Evolutionary conservation across 2,888 invertebrate genomes (phyloP).

Genomic region (Beris chalybata): DNA sequence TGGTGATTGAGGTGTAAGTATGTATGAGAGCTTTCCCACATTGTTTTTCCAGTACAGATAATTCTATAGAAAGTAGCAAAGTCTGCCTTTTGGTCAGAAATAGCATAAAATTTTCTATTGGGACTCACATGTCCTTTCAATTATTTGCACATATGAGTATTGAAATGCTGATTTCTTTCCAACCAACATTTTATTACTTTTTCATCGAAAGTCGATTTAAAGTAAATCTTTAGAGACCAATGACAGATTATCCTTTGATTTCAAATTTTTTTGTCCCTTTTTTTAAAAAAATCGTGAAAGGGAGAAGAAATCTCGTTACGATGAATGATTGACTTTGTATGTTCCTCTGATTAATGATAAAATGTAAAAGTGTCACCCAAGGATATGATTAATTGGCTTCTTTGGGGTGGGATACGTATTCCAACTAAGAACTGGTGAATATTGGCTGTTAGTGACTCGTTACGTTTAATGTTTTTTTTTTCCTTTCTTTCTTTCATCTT

Average conservation of each 20-base stretch:
- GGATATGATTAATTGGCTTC: slow-evolving; percentile 32
- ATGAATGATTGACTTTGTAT: slow-evolving; percentile 34
- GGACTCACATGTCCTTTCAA: no score
- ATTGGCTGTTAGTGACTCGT: not conserved
- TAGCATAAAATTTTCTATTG: no score
- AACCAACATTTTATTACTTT: not conserved
- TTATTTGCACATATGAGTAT: no score
- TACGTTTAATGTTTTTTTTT: slow-evolving; percentile 1
- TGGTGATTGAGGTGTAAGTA: no score
- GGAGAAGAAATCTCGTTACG: slow-evolving; percentile 30
- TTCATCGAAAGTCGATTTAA: slow-evolving; percentile 20
- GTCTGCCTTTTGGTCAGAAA: no score
- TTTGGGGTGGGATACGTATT: slow-evolving; percentile 17
- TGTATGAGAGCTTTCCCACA: no score
- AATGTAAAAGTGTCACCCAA: slow-evolving; percentile 33
- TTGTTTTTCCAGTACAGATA: no score
- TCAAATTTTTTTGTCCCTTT: slow-evolving; percentile 7
- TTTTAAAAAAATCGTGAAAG: not conserved
- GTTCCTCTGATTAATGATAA: slow-evolving; percentile 32
- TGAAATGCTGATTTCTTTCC: no score
- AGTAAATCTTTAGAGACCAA: slow-evolving; percentile 26
- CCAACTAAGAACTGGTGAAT: slow-evolving; percentile 4
- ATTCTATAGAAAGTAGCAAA: no score
- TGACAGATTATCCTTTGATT: slow-evolving; percentile 32
- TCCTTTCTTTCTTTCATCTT: slow-evolving; percentile 1